phyloP scores from a whole-genome alignment of 1,140 invertebrate genomes.

The Akabosia matsudoensis region DNA sequence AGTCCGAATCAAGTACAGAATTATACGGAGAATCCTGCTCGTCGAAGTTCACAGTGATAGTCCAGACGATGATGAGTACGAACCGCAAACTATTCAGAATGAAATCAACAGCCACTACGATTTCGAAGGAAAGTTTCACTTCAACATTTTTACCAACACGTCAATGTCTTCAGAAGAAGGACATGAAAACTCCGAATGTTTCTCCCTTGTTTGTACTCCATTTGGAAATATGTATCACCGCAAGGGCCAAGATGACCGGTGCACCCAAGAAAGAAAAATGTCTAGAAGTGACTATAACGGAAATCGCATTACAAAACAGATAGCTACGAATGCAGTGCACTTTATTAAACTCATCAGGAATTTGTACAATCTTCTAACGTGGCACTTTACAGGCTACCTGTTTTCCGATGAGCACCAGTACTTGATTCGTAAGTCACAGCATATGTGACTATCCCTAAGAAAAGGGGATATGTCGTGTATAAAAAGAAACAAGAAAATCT shows the following conservation, averaged over 20 bases:
- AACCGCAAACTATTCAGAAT: neutral
- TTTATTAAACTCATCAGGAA: constrained; percentile 21
- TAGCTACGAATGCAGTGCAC: neutral
- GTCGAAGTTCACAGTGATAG: neutral
- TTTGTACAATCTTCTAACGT: constrained; percentile 28
- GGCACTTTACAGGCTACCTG: constrained; percentile 27
- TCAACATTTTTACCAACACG: neutral
- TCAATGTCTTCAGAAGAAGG: neutral
- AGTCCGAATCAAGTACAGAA: constrained; percentile 29
- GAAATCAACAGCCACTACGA: neutral
- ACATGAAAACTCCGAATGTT: neutral
- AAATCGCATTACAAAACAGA: neutral
- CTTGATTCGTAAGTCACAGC: constrained; percentile 5
- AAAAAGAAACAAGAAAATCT: no score
- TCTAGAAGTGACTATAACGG: neutral
- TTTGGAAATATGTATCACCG: neutral
- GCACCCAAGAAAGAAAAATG: neutral
- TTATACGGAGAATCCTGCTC: constrained; percentile 18
- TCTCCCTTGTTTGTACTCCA: neutral
- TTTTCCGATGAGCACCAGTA: constrained; percentile 8
- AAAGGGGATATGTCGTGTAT: no score
- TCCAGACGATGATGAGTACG: neutral
- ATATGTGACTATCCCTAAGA: no score
- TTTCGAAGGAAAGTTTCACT: neutral
- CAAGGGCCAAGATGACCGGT: neutral